These are phyloP conservation scores for Vombatus ursinus DNA, from an alignment of 2,113 vertebrate genomes.

Conservation along the genomic window DNA sequence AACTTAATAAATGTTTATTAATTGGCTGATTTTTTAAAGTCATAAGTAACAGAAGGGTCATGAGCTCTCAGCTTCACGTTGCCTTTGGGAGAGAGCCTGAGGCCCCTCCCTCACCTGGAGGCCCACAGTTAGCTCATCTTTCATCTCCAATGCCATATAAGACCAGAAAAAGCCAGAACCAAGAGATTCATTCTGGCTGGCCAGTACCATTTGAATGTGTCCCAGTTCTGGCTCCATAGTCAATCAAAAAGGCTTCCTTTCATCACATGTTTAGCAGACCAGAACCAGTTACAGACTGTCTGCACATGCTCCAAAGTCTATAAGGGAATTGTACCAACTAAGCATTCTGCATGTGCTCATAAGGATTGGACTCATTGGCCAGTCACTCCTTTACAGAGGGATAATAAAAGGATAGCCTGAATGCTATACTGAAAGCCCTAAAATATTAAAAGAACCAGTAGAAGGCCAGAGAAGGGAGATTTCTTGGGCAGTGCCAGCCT, in stretches of 20 bases:
- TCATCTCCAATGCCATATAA: background rate
- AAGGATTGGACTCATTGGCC: background rate
- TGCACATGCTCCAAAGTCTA: background rate
- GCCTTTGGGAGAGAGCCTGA: background rate
- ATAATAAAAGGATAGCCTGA: background rate
- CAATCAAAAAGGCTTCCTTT: background rate
- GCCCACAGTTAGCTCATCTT: background rate
- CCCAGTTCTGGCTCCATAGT: background rate
- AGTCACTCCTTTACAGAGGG: background rate
- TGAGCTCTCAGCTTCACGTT: background rate
- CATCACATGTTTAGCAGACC: background rate
- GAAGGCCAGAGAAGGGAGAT: background rate
- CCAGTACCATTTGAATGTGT: background rate
- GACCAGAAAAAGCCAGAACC: background rate
- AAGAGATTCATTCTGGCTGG: background rate
- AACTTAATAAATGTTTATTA: background rate
- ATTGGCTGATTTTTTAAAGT: background rate
- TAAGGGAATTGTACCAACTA: background rate
- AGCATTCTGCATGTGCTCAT: background rate
- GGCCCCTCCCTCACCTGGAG: background rate
- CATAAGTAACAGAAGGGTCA: background rate
- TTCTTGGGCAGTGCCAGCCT: background rate
- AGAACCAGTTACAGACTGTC: background rate
- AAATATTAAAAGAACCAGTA: background rate
- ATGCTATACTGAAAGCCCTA: background rate